Evolutionary conservation across 2,888 invertebrate genomes (phyloP).

Genomic region (Agrotis exclamationis): DNA sequence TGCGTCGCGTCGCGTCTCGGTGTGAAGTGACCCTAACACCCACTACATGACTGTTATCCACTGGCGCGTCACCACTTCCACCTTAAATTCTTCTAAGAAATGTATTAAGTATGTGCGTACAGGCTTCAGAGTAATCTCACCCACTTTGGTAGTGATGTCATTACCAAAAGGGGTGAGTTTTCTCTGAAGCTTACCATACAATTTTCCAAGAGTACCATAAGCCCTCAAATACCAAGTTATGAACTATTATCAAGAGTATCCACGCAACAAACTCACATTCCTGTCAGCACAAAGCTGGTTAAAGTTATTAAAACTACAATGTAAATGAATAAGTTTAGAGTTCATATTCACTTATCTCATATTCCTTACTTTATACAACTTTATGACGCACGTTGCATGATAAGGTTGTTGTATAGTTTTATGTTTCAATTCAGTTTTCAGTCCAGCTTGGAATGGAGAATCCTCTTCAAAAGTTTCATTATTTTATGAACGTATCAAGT

Average conservation of each 20-base stretch:
- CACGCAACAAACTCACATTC: neutral
- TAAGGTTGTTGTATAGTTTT: constrained; percentile 22
- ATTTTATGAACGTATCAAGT: neutral
- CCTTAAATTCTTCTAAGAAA: too few species aligned
- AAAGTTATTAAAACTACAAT: constrained; percentile 45
- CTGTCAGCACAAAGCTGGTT: neutral
- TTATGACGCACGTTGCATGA: constrained; percentile 28
- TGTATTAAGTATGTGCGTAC: too few species aligned
- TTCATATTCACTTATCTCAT: constrained; percentile 36
- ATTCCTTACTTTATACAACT: constrained; percentile 24
- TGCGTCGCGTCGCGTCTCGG: too few species aligned
- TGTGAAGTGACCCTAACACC: too few species aligned
- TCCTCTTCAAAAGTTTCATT: neutral
- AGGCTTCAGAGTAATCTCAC: too few species aligned
- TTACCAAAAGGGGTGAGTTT: too few species aligned
- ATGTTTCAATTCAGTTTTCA: constrained; percentile 4
- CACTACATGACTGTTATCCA: too few species aligned
- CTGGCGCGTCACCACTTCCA: too few species aligned
- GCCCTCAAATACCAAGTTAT: constrained; percentile 3
- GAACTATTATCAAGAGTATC: constrained; percentile 7
- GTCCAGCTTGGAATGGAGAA: neutral
- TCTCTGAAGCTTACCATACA: neutral
- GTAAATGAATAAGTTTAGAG: constrained; percentile 11
- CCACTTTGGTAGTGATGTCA: too few species aligned
- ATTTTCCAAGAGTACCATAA: constrained; percentile 10